phyloP scores from a whole-genome alignment of 2,113 vertebrate genomes.

The Cephalopterus ornatus region DNA sequence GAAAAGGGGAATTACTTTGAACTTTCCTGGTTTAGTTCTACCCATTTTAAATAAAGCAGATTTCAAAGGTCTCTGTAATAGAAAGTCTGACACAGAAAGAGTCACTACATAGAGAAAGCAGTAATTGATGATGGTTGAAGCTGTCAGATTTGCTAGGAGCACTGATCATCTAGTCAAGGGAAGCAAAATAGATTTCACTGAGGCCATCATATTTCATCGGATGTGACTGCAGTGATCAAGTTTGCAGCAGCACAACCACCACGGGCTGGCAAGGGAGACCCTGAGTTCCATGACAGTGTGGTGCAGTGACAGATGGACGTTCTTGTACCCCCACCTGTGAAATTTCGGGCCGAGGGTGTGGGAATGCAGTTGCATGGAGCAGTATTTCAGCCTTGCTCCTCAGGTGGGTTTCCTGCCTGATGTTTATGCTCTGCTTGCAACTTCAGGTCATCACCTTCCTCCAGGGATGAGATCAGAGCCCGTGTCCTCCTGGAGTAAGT shows the following conservation, averaged over 20 bases:
- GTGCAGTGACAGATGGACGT: fast-evolving
- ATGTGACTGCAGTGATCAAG: neutral
- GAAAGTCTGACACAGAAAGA: neutral
- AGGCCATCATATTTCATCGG: slow-evolving; percentile 9
- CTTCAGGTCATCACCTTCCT: neutral
- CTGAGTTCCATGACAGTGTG: fast-evolving
- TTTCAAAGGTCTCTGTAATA: slow-evolving; percentile 11
- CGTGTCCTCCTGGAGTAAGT: neutral
- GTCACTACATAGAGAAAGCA: neutral
- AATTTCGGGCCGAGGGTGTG: neutral
- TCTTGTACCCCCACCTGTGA: neutral
- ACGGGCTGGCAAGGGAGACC: neutral
- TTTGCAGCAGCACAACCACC: neutral
- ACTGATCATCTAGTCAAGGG: slow-evolving; percentile 26
- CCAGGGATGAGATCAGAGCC: neutral
- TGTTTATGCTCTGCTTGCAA: neutral
- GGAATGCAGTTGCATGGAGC: neutral
- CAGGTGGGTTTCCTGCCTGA: neutral
- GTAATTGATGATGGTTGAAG: slow-evolving; percentile 45
- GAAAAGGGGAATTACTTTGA: neutral
- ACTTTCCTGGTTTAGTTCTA: slow-evolving; percentile 9
- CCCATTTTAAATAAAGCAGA: neutral
- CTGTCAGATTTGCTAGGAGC: slow-evolving; percentile 29
- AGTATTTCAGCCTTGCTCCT: neutral
- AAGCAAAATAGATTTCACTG: slow-evolving; percentile 21